Percentiles rank a stretch among this genome's conserved stretches.
phyloP scores from a whole-genome alignment of 1,140 invertebrate species.

The Sarcophaga bullata region DNA sequence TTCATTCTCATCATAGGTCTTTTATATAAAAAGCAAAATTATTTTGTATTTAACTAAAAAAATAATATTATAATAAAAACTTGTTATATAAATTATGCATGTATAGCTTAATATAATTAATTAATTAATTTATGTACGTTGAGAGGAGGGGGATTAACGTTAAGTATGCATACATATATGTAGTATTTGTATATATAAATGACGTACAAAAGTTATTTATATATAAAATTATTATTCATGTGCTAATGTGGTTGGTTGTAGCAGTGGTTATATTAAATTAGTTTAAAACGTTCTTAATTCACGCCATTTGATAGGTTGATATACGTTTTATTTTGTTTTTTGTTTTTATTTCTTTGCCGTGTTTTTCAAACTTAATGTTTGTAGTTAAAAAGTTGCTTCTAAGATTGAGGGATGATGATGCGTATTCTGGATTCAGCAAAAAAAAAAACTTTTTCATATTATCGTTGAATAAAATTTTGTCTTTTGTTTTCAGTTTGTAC shows the following conservation, averaged over 20 bases:
- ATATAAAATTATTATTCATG: conserved; percentile 19
- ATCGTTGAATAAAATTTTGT: conserved; percentile 2
- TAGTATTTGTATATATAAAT: conserved; percentile 9
- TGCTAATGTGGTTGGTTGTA: conserved; percentile 28
- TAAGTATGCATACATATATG: conserved; percentile 41
- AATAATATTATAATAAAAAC: conserved; percentile 30
- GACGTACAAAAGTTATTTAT: conserved; percentile 28
- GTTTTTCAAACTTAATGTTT: not conserved
- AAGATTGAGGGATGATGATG: not conserved
- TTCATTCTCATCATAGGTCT: conserved; percentile 1
- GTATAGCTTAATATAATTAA: conserved; percentile 16
- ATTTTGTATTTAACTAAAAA: conserved; percentile 34
- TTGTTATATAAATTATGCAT: conserved; percentile 35
- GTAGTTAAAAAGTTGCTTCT: not conserved
- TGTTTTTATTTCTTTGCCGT: not conserved
- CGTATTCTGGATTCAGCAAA: conserved; percentile 3
- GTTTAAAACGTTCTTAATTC: not conserved
- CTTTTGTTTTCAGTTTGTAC: not conserved
- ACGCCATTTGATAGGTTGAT: not conserved
- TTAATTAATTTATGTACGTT: conserved; percentile 31
- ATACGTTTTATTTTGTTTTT: not conserved
- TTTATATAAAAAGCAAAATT: conserved; percentile 27
- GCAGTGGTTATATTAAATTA: conserved; percentile 25
- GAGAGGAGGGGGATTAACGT: conserved; percentile 5
- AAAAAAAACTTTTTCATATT: not conserved